Evolutionary conservation across 2,888 invertebrate genomes (phyloP).

Genomic region (Spilarctia lutea): DNA sequence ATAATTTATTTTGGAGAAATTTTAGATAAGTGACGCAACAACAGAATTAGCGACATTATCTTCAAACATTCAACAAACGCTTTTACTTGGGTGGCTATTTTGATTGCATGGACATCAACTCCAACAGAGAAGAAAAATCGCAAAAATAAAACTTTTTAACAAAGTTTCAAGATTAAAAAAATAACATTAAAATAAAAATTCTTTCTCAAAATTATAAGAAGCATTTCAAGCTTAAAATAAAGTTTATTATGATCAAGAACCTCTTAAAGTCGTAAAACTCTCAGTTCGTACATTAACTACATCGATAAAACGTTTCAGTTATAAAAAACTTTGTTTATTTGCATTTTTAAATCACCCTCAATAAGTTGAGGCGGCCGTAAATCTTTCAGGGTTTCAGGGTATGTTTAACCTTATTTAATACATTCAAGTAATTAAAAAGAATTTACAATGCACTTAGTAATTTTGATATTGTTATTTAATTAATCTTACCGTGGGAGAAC

Average conservation of each 20-base stretch:
- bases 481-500: too few relatives aligned
- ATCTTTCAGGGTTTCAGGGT: conserved; percentile 29
- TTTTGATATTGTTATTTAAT: too few relatives aligned
- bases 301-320: conserved; percentile 49
- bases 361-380: conserved; percentile 32
- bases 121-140: neutral
- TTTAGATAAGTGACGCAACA: too few relatives aligned
- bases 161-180: neutral
- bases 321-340: conserved; percentile 53
- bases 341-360: conserved; percentile 45
- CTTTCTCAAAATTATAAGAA: conserved; percentile 24
- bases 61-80: too few relatives aligned
- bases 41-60: too few relatives aligned
- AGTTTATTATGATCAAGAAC: conserved; percentile 48
- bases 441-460: too few relatives aligned
- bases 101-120: too few relatives aligned
- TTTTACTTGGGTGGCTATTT: too few relatives aligned
- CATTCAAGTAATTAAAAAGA: neutral
- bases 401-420: conserved; percentile 2
- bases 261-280: conserved; percentile 44
- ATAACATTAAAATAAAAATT: conserved; percentile 17
- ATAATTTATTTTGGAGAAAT: too few relatives aligned
- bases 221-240: conserved; percentile 34
- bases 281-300: conserved; percentile 39
- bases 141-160: neutral